Evolutionary conservation across 2,797 vertebrate species (phyloP).

Genomic region (Ptychobarbus kaznakovi): DNA sequence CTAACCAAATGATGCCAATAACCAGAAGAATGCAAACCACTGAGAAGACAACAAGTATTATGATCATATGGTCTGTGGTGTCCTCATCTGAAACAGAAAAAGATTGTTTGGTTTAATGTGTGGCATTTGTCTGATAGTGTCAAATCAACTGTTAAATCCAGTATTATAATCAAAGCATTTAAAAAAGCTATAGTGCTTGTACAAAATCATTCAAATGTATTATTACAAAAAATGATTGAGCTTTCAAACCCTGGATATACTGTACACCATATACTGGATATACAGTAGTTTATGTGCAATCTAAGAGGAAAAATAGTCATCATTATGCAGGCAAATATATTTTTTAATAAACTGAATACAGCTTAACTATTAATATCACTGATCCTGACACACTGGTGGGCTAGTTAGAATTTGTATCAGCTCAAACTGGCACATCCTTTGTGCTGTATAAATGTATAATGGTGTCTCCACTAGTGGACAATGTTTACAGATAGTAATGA

Average conservation of each 20-base stretch:
- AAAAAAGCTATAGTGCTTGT: background rate
- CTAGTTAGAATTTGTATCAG: background rate
- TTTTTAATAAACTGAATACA: background rate
- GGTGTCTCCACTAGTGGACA: background rate
- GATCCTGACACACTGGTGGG: background rate
- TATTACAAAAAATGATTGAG: background rate
- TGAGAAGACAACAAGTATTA: background rate
- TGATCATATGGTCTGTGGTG: background rate
- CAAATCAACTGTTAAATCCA: background rate
- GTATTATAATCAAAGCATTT: background rate
- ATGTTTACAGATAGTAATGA: too few species aligned
- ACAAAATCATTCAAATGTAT: background rate
- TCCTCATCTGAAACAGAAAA: background rate
- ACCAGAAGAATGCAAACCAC: background rate
- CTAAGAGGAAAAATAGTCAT: background rate
- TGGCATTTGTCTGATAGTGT: background rate
- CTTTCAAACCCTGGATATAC: too few species aligned
- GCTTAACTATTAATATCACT: background rate
- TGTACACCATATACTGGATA: too few species aligned
- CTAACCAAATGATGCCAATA: background rate
- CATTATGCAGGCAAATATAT: background rate
- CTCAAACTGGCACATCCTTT: background rate
- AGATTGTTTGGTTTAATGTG: background rate
- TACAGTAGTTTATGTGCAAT: background rate
- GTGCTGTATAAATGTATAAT: background rate